Base-by-base conservation (phyloP, 2,797 vertebrate species). In the Mallotus villosus region DNA sequence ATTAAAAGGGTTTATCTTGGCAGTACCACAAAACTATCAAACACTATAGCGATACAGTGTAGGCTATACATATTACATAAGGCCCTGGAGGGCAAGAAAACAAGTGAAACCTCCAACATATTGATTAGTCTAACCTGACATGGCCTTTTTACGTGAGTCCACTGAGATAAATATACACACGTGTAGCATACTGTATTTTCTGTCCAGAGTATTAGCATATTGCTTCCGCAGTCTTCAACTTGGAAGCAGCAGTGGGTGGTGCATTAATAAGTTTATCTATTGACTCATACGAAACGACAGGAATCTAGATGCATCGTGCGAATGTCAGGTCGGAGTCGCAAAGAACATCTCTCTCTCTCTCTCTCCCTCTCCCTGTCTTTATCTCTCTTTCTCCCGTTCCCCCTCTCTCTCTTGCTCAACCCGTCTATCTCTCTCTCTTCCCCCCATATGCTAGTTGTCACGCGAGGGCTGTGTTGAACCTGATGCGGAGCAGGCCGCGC, bases 11-110 rank as follows among this genome's bases (percentile, higher is more conserved):
- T 53, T 53, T 53, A 53, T 53, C 51, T 53, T 53, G 51, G 51
- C 51, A 17, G 5, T 17, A 53, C 17, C 5, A n/a, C 2, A 11
- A 11, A 41, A 41, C 37, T 7, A 53, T 53, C 51, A 19, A 53
- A 3, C 51, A 53, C 19, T 6, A 53, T 6, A 53, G 51, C 6
- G 17, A 17, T 53, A 4, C 19, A n/a, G 19, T 0, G 51, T n/a
- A 53, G 51, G 16, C 51, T 17, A 53, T 53, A 57, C 22, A 46
- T 61, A 58, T 74, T 77, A 76, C 77, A 78, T 65, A 67, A 81
- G 58, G 76, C 71, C 4, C 5, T 63, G 37, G 37, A 53, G 32
- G 21, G 32, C 9, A 68, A 73, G 75, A 73, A 57, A 25, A 12
- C 16, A 1, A 65, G 7, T 53, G 37, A 32, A 69, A 68, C 63